Evolutionary conservation across 23 tunicate genomes (phyloP).

Genomic region (Ciona savignyi): DNA sequence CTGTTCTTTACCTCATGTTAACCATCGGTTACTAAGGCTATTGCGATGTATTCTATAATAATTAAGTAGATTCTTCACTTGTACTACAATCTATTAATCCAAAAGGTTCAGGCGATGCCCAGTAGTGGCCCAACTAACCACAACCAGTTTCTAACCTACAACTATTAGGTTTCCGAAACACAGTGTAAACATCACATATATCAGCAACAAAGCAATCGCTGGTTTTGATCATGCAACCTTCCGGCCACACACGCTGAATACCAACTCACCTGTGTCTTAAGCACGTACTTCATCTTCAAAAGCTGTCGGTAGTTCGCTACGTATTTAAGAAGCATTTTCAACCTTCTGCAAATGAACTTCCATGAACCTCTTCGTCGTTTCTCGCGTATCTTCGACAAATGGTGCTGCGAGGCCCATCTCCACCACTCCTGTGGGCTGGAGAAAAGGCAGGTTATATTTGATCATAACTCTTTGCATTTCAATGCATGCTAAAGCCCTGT

Average conservation of each 20-base stretch:
- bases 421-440: constrained; percentile 64
- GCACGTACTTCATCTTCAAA: constrained; percentile 17
- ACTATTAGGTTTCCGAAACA: background rate
- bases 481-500: background rate
- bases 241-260: no score
- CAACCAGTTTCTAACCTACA: no score
- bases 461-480: no score
- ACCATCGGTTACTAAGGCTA: no score
- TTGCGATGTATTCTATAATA: no score
- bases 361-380: constrained; percentile 8
- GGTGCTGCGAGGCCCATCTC: constrained; percentile 59
- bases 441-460: background rate
- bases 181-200: background rate
- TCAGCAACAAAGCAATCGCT: no score
- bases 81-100: no score
- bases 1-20: no score
- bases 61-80: no score
- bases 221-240: no score
- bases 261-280: constrained; percentile 14
- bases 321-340: constrained; percentile 15
- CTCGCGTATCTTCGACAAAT: constrained; percentile 23
- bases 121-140: no score
- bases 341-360: constrained; percentile 14
- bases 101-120: no score
- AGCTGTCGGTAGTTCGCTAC: constrained; percentile 12